Base-by-base conservation (phyloP, 1,140 invertebrate genomes). In the Rhyacophila brunnea region DNA sequence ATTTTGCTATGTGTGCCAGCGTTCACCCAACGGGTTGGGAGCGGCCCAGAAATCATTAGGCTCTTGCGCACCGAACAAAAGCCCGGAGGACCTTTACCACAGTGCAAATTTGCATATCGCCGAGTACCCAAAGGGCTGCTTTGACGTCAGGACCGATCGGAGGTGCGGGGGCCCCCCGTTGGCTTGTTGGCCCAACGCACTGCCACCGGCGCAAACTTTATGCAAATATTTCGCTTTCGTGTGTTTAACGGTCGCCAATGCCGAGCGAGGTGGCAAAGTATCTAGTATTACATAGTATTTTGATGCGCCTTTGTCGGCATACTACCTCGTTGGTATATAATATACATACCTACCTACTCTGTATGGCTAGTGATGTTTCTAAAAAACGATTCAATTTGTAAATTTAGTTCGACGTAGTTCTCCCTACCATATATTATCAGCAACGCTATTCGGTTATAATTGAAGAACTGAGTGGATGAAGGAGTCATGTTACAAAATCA, bases 71-170 rank as follows among this genome's bases (percentile, higher is more conserved):
- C 23, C 3, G 3, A 28, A 28, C 23, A 28, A 28, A 28, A 28
- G 23, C 20, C 1, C 3, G 9, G 13, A 40, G 14, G 34, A 35
- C 23, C 20, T 28, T 11, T 9, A 14, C n/a, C 38, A n/a, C 19
- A 7, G 38, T 15, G 42, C 42, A 54, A 54, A 54, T 54, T 54
- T 54, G 28, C 51, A 54, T 54, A 45, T 54, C 42, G 51, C 11
- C 13, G 38, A 40, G 38, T 40, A 15, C 38, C 38, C 38, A 15
- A 43, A 40, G 19, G 51, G 51, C 20, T 13, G 49, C 49, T 52
- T 52, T 52, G 49, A 52, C 32, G 48, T 19, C 19, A 14, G 19
- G 38, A 20, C 14, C 13, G 44, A 23, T 32, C 42, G 35, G n/a
- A 34, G 17, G 36, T 44, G 2, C 36, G 38, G 15, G 6, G 15